Evolutionary conservation across 2,113 vertebrate species (phyloP).

Genomic region (Phoenicopterus ruber): DNA sequence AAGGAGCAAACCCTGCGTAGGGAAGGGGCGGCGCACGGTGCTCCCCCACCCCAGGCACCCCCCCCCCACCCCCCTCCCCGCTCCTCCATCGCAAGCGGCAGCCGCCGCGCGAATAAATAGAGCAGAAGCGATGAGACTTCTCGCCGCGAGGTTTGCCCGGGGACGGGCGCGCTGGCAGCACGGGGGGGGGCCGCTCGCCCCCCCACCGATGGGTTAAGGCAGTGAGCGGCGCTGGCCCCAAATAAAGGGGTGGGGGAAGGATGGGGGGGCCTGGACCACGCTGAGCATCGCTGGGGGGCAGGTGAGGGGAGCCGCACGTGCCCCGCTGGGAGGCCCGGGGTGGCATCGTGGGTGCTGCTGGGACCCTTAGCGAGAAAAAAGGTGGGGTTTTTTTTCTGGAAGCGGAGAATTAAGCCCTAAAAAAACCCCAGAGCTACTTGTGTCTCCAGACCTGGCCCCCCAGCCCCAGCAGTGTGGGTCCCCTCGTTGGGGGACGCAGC

Average conservation of each 20-base stretch:
- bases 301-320: neutral
- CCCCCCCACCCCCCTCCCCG: neutral
- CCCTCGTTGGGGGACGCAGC: neutral
- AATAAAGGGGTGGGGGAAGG: neutral
- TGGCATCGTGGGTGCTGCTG: neutral
- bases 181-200: neutral
- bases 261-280: neutral
- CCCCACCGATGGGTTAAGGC: conserved; percentile 41
- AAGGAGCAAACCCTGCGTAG: neutral
- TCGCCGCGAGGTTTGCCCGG: conserved; percentile 72
- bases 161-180: neutral
- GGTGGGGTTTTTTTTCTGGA: neutral
- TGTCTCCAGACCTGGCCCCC: neutral
- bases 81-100: neutral
- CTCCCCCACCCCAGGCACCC: neutral
- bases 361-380: no score
- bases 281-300: neutral
- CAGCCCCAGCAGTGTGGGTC: neutral
- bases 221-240: neutral
- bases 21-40: neutral
- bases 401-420: neutral
- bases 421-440: neutral
- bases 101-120: conserved; percentile 75
- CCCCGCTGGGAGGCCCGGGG: rapidly evolving
- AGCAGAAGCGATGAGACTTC: conserved; percentile 84